Evolutionary conservation across 2,888 invertebrate species (phyloP), one percentile per base, ranked within the genome.

Genomic region (Morpho deidamia): DNA sequence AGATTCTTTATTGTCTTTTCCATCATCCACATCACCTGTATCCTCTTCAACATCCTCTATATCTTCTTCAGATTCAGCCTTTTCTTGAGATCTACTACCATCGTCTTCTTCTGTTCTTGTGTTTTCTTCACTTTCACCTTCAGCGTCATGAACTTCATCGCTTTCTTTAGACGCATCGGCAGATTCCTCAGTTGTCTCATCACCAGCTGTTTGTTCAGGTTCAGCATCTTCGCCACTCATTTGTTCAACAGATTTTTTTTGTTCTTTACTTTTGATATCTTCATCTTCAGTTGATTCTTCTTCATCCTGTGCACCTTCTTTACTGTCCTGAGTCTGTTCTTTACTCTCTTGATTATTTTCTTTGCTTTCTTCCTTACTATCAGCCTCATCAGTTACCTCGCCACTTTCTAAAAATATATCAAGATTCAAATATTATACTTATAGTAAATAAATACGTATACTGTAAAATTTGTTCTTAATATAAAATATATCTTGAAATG

Each of bases 51-150:
- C 60, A 48, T 62, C 67, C 55, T 72, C 68, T 60, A 69, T 68
- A 62, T 68, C 68, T 63, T 79, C 81, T 58, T 68, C 63, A 58
- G 85, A 81, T 64, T 81, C 85, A 69, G 79, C 77, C 68, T 79
- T 81, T 76, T 83, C 84, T 75, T 86, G 81, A 72, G 86, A 85
- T 73, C 79, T 78, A 23, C 23, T 23, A 68, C 84, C 83, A 61
- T 81, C 86, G 59, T 78, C 78, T 74, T 88, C 74, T 65, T 74
- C 67, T 64, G 75, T 73, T 61, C 76, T 73, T 42, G 52, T 61
- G 39, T 61, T 66, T 53, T 68, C 67, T 39, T 62, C 62, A 53
- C 63, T 67, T 55, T 66, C 65, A 38, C 65, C 58, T 32, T 60
- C 53, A 55, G 63, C 58, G 63, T 58, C 54, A 60, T 66, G 61